Evolutionary conservation across 2,888 invertebrate species (phyloP).

Genomic region (Noctua fimbriata): DNA sequence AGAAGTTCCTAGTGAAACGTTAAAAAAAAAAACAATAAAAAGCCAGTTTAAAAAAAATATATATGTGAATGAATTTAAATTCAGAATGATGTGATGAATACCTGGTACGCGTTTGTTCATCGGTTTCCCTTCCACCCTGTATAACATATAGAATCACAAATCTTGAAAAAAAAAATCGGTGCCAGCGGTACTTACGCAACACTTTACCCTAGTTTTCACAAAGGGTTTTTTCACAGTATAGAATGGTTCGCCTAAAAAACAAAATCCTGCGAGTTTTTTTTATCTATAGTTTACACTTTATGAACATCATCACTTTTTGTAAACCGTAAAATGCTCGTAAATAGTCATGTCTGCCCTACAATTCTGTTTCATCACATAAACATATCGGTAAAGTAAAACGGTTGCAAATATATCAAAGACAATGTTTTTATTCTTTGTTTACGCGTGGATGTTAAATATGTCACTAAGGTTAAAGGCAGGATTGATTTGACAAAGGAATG

Average conservation of each 20-base stretch:
- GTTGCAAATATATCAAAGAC: slow-evolving; percentile 33
- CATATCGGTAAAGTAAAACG: slow-evolving; percentile 19
- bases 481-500: slow-evolving; percentile 62
- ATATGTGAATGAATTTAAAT: too few relatives aligned
- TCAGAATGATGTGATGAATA: too few relatives aligned
- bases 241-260: neutral
- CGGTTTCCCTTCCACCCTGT: too few relatives aligned
- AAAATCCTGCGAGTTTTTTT: neutral
- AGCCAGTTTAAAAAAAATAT: too few relatives aligned
- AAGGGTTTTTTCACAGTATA: neutral
- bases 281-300: slow-evolving; percentile 3
- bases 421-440: slow-evolving; percentile 29
- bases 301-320: neutral
- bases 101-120: too few relatives aligned
- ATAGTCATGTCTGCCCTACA: slow-evolving; percentile 11
- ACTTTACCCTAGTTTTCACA: neutral
- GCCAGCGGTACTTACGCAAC: neutral
- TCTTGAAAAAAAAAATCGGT: neutral
- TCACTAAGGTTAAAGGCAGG: slow-evolving; percentile 44
- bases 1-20: too few relatives aligned
- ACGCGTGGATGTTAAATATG: slow-evolving; percentile 40
- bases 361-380: slow-evolving; percentile 19
- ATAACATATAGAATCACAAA: too few relatives aligned
- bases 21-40: too few relatives aligned
- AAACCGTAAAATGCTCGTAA: neutral